Conservation (phyloP, 2,888 invertebrate genomes). For the Spialia ferax region DNA sequence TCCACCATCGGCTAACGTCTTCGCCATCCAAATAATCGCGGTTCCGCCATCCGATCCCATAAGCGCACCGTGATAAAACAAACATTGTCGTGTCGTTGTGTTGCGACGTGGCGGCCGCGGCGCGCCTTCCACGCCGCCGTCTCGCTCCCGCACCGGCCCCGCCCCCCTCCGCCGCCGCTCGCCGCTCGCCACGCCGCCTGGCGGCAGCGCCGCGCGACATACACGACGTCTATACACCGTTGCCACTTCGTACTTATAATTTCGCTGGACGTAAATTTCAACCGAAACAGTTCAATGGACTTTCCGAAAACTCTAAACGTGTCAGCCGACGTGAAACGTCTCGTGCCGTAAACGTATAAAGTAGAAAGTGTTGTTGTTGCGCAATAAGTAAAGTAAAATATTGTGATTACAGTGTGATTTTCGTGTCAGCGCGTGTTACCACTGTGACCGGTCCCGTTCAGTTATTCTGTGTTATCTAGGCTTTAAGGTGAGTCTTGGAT, state of each 20-base stretch:
- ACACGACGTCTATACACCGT: conserved; percentile 81
- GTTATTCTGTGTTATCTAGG: conserved; percentile 68
- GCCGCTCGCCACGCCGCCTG: conserved; percentile 73
- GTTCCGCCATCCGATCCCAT: conserved; percentile 73
- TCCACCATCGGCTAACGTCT: conserved; percentile 72
- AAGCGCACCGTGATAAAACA: conserved; percentile 70
- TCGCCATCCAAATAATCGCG: conserved; percentile 75
- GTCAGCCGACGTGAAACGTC: conserved; percentile 73
- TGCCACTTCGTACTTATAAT: conserved; percentile 87
- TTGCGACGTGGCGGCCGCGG: conserved; percentile 51
- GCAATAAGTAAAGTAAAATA: conserved; percentile 68
- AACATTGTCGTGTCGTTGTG: too few relatives aligned
- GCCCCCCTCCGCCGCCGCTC: conserved; percentile 72
- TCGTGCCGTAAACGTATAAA: conserved; percentile 70
- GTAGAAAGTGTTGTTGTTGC: conserved; percentile 76
- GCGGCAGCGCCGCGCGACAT: conserved; percentile 75
- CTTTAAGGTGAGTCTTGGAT: conserved; percentile 69
- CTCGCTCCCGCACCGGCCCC: conserved; percentile 72
- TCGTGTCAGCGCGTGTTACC: conserved; percentile 78
- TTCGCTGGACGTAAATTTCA: conserved; percentile 87
- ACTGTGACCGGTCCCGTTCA: conserved; percentile 77
- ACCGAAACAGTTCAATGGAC: conserved; percentile 87
- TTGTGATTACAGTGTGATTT: conserved; percentile 80
- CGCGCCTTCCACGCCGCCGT: conserved; percentile 52
- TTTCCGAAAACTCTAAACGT: conserved; percentile 80